A percentile compares a stretch with the other conserved stretches of the same genome.
phyloP scores from a whole-genome alignment of 2,113 vertebrate species.

The Rhynchomys soricoides region DNA sequence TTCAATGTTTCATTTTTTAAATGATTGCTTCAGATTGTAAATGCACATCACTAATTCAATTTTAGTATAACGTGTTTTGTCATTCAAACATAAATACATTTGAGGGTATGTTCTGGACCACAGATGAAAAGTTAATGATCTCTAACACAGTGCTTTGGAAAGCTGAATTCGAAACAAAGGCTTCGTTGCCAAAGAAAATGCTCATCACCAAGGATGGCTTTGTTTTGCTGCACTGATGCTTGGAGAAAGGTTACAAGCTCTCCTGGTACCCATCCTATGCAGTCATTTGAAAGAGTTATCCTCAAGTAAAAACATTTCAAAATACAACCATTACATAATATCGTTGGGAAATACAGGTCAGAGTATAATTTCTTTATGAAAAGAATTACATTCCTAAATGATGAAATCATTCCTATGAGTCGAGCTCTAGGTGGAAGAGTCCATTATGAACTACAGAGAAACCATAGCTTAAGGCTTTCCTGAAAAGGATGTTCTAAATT shows the following conservation, averaged over 20 bases:
- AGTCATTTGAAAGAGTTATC: neutral
- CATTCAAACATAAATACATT: slow-evolving; percentile 25
- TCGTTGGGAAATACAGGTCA: neutral
- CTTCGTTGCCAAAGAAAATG: neutral
- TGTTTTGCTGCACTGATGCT: neutral
- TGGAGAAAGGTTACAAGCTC: neutral
- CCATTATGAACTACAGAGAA: neutral
- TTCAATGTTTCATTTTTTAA: neutral
- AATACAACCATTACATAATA: neutral
- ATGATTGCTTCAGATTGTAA: neutral
- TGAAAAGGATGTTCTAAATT: slow-evolving; percentile 47
- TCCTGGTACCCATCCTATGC: neutral
- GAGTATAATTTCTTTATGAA: slow-evolving; percentile 11
- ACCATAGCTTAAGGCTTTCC: slow-evolving; percentile 2
- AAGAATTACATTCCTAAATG: neutral
- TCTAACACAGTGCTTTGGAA: neutral
- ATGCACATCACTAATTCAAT: neutral
- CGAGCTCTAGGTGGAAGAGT: neutral
- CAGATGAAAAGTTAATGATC: neutral
- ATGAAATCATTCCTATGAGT: neutral
- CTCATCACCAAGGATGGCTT: neutral
- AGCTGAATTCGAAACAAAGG: neutral
- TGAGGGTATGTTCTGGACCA: neutral
- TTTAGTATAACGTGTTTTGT: neutral
- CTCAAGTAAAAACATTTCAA: neutral